A percentile compares a stretch with the other conserved stretches of the same genome.
Conservation (phyloP, 2,797 vertebrate species). For the Notoglanidium macrostoma region DNA sequence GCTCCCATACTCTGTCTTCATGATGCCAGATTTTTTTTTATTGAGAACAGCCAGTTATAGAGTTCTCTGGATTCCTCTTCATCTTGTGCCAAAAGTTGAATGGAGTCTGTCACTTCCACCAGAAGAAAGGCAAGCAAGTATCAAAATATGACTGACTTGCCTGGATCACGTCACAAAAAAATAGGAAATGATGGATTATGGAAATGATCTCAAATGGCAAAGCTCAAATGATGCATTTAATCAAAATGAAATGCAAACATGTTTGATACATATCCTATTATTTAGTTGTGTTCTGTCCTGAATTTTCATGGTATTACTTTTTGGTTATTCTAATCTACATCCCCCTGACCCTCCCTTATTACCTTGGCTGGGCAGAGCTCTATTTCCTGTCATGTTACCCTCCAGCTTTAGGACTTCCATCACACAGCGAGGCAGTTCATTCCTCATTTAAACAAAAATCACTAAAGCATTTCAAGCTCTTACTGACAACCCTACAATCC, state of each 20-base stretch:
- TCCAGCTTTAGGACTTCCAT: slow-evolving; percentile 69
- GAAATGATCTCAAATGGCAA: slow-evolving; percentile 19
- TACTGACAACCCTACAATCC: slow-evolving; percentile 53
- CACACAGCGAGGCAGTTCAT: slow-evolving; percentile 73
- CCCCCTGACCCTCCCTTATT: slow-evolving; percentile 18
- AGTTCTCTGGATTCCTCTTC: slow-evolving; percentile 53
- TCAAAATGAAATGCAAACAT: slow-evolving; percentile 12
- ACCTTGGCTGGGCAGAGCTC: slow-evolving; percentile 21
- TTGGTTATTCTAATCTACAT: not conserved
- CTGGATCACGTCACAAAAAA: slow-evolving; percentile 7
- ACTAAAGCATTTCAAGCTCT: slow-evolving; percentile 77
- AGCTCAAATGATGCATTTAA: not conserved
- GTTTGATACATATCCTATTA: not conserved
- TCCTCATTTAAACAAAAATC: slow-evolving; percentile 80
- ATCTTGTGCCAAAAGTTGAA: slow-evolving; percentile 45
- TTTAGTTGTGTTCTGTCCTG: not conserved
- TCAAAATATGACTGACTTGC: slow-evolving; percentile 38
- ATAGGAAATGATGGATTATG: slow-evolving; percentile 40
- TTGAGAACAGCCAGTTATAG: slow-evolving; percentile 71
- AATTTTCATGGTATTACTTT: not conserved
- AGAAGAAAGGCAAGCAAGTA: slow-evolving; percentile 32
- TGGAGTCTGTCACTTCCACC: slow-evolving; percentile 44
- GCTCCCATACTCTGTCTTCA: slow-evolving; percentile 72
- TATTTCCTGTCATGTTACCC: slow-evolving; percentile 38
- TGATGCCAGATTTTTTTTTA: slow-evolving; percentile 72